Percentiles rank a stretch among this genome's conserved stretches.
These are phyloP conservation scores for Drosophila demipolita DNA, from an alignment of 2,888 invertebrate genomes.

Conservation along the genomic window DNA sequence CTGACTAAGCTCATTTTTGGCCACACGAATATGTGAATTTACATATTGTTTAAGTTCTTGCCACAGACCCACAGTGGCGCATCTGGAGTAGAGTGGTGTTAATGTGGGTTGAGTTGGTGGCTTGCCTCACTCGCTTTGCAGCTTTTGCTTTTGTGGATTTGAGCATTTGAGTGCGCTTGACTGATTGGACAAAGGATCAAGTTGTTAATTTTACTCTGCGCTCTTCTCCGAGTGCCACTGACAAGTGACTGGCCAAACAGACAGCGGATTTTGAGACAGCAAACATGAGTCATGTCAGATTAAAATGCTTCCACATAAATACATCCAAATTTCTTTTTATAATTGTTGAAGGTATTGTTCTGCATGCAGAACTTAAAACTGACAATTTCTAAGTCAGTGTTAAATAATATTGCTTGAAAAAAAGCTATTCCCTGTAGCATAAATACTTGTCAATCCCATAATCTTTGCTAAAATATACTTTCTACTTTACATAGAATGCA, in stretches of 20 bases:
- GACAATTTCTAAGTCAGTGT: not conserved
- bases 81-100: not conserved
- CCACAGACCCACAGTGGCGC: not conserved
- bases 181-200: slow-evolving; percentile 82
- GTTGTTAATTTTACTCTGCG: slow-evolving; percentile 73
- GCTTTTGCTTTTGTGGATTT: slow-evolving; percentile 55
- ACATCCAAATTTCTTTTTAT: not conserved
- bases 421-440: not conserved
- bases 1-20: slow-evolving; percentile 47
- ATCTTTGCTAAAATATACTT: not conserved
- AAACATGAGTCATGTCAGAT: slow-evolving; percentile 40
- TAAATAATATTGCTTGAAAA: not conserved
- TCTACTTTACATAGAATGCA: not conserved
- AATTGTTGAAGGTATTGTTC: not conserved
- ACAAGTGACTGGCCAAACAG: slow-evolving; percentile 46
- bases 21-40: slow-evolving; percentile 50
- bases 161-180: slow-evolving; percentile 70
- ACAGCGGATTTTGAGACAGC: slow-evolving; percentile 43
- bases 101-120: slow-evolving; percentile 28
- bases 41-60: slow-evolving; percentile 42
- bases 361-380: not conserved
- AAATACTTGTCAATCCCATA: not conserved
- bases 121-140: slow-evolving; percentile 35
- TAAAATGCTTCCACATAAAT: slow-evolving; percentile 11
- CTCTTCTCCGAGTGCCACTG: slow-evolving; percentile 52